phyloP scores from a whole-genome alignment of 2,797 vertebrate species.

The Enteromius thamalakanensis region DNA sequence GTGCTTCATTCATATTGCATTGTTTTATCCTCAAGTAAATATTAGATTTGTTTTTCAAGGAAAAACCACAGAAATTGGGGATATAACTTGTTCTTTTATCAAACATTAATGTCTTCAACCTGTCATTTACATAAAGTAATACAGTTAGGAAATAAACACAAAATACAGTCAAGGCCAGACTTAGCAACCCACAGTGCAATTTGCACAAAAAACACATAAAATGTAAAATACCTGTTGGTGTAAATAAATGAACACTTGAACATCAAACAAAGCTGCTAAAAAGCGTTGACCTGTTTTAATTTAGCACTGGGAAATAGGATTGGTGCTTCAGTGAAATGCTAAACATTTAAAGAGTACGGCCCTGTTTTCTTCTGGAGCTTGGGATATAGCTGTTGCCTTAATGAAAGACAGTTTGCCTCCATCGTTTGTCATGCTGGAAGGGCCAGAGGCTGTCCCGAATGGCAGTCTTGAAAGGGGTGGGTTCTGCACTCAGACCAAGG shows the following conservation, averaged over 20 bases:
- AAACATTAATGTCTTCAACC: constrained; percentile 6
- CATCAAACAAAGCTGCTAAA: constrained; percentile 41
- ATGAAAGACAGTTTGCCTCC: constrained; percentile 96
- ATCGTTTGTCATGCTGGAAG: constrained; percentile 91
- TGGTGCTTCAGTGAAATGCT: constrained; percentile 77
- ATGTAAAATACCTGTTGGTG: not conserved
- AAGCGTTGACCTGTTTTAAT: not conserved
- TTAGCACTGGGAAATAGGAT: constrained; percentile 24
- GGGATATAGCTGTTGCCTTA: constrained; percentile 67
- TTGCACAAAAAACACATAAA: constrained; percentile 18
- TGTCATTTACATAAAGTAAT: constrained; percentile 26
- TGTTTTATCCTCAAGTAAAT: constrained; percentile 5
- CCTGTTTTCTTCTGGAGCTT: not conserved
- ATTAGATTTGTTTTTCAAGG: too few species aligned
- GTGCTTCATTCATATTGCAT: constrained; percentile 6
- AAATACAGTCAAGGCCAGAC: not conserved
- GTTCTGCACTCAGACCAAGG: constrained; percentile 84
- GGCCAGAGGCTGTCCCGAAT: constrained; percentile 93
- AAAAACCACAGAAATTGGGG: not conserved
- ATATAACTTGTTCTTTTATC: not conserved
- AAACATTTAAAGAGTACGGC: constrained; percentile 15
- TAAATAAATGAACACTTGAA: constrained; percentile 8
- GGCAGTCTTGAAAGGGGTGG: constrained; percentile 83
- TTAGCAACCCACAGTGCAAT: constrained; percentile 27
- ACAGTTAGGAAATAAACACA: not conserved